A percentile compares a stretch with the other conserved stretches of the same genome.
Conservation (phyloP, 1,140 invertebrate genomes). For the Ectropis grisescens region DNA sequence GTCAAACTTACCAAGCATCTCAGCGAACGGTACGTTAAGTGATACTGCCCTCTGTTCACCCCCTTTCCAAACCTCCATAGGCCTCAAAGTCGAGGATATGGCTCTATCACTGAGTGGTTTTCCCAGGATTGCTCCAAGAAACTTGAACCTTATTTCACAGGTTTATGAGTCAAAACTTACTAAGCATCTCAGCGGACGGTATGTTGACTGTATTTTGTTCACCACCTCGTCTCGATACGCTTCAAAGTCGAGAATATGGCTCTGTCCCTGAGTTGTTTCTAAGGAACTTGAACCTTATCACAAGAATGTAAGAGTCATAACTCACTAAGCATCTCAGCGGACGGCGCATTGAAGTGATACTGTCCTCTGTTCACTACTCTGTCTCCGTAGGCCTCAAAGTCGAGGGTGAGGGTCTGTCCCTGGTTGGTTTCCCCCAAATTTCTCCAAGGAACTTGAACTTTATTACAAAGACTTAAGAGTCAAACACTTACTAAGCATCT, state of each 20-base stretch:
- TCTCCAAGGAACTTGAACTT: too few species aligned
- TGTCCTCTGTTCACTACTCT: constrained; percentile 34
- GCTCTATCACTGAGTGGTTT: too few species aligned
- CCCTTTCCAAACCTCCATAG: constrained; percentile 20
- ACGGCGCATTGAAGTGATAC: constrained; percentile 55
- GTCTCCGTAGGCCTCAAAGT: constrained; percentile 44
- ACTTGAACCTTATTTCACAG: too few species aligned
- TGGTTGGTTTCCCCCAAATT: too few species aligned
- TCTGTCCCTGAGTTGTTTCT: constrained; percentile 34
- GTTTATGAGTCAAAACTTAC: too few species aligned
- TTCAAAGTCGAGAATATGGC: constrained; percentile 48
- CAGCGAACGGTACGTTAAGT: constrained; percentile 49
- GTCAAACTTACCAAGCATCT: constrained; percentile 55
- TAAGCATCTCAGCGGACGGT: constrained; percentile 43
- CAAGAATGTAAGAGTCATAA: too few species aligned
- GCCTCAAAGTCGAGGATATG: constrained; percentile 53
- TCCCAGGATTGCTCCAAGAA: too few species aligned
- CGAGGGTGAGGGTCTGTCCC: constrained; percentile 36
- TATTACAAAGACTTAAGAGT: too few species aligned
- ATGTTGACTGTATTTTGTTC: constrained; percentile 49
- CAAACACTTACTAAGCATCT: constrained; percentile 58
- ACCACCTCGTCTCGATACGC: constrained; percentile 28
- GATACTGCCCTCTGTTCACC: constrained; percentile 44
- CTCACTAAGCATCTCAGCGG: constrained; percentile 49
- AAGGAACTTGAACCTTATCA: too few species aligned